Conservation (phyloP, 2,113 vertebrate genomes). For the Mormoops blainvillei region DNA sequence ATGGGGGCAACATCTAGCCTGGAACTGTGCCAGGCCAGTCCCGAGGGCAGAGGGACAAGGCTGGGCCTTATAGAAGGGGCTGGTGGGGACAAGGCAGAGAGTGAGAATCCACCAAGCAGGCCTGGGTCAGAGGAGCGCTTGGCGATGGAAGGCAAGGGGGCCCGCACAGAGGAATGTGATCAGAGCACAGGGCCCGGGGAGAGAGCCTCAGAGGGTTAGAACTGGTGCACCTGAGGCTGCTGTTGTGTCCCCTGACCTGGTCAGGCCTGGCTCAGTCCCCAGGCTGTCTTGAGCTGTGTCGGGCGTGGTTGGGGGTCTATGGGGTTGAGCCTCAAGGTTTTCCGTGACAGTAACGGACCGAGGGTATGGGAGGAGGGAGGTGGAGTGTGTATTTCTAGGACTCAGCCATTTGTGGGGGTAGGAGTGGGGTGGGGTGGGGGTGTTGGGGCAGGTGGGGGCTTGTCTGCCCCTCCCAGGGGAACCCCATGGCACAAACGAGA, state of each 20-base stretch:
- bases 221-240: background rate
- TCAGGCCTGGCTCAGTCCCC: background rate
- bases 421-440: fast-evolving
- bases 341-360: background rate
- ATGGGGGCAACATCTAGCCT: background rate
- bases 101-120: background rate
- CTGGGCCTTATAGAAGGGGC: background rate
- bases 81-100: background rate
- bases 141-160: background rate
- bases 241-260: background rate
- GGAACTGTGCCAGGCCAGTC: background rate
- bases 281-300: background rate
- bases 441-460: too few species aligned
- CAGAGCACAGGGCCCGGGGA: background rate
- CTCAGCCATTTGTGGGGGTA: background rate
- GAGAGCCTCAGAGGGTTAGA: fast-evolving
- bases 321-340: background rate
- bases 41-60: background rate
- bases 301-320: too few species aligned
- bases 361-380: fast-evolving
- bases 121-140: background rate
- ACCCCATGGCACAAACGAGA: background rate
- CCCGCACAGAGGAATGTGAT: background rate
- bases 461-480: background rate
- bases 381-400: fast-evolving